A percentile compares a stretch with the other conserved stretches of the same genome.
Conservation (phyloP, 2,113 vertebrate species). For the Nansenia antarctica region DNA sequence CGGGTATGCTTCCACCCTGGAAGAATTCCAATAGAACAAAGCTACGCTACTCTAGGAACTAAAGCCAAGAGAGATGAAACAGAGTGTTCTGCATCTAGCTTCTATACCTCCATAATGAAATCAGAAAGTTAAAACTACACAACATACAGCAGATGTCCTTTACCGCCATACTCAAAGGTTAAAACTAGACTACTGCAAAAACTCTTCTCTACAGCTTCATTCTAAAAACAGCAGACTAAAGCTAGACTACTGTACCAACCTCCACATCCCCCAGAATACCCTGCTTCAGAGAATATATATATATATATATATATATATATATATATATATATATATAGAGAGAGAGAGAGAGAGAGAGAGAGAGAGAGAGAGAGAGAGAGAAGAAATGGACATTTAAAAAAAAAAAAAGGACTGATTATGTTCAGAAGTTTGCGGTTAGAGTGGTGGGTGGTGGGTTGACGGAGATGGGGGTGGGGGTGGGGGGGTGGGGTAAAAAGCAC, state of each 20-base stretch:
- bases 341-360: too few species aligned
- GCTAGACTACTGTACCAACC: conserved; percentile 29
- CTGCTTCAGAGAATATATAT: conserved; percentile 23
- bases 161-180: neutral
- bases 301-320: too few species aligned
- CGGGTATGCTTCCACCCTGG: neutral
- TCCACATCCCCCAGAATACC: conserved; percentile 42
- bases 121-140: neutral
- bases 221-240: neutral
- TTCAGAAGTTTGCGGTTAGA: neutral
- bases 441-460: neutral
- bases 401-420: conserved; percentile 24
- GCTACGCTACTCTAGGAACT: neutral
- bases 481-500: conserved; percentile 11
- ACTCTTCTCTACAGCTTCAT: too few species aligned
- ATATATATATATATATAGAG: too few species aligned
- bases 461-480: neutral
- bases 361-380: conserved; percentile 11
- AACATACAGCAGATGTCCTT: neutral
- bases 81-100: neutral
- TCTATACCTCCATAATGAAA: neutral
- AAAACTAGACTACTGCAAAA: neutral
- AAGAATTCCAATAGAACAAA: conserved; percentile 3
- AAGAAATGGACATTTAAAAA: conserved; percentile 4
- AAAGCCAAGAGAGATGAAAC: conserved; percentile 12